Base-by-base conservation (phyloP, 2,113 vertebrate genomes). In the Fregata magnificens region DNA sequence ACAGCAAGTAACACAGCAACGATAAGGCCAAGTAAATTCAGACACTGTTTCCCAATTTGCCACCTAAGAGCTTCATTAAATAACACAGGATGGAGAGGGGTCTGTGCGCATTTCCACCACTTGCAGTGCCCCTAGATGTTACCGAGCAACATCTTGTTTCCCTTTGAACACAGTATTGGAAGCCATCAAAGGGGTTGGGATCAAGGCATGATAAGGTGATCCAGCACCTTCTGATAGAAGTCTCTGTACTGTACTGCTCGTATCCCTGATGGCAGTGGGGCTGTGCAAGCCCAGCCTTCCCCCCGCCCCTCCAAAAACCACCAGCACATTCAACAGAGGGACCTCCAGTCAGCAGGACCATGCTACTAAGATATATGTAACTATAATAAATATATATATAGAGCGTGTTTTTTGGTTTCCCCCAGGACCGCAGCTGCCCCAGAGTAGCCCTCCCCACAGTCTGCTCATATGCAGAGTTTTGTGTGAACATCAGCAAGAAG, bases 251-350 rank as follows among this genome's bases (percentile, higher is more conserved):
- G 17, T 13, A n/a, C 14, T 21, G 34, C 29, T 66, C 8, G 2
- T 25, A n/a, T 2, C 19, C 10, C 32, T 2, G 1, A 9, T 26
- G 16, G 13, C 34, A 40, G 42, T 1, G 3, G 20, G 24, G 59
- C 10, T 73, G 28, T 15, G 18, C 12, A 36, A 70, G 17, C 4
- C 20, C 25, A 81, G 34, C 7, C 10, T n/a, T n/a, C n/a, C n/a
- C n/a, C n/a, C n/a, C n/a, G n/a, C 7, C 4, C 17, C 9, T 18
- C n/a, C 6, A 31, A 44, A 86, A 73, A 49, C 49, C 29, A 25
- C 12, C 32, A 63, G 8, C 36, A 44, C 36, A 36, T 58, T 79
- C 72, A 86, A 62, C n/a, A 44, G 29, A 38, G 19, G 11, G 9
- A 42, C 15, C 9, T 18, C 13, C 52, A 36, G 2, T 8, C 42